Evolutionary conservation across 1,140 invertebrate species (phyloP).

Genomic region (Drosophila hydei): DNA sequence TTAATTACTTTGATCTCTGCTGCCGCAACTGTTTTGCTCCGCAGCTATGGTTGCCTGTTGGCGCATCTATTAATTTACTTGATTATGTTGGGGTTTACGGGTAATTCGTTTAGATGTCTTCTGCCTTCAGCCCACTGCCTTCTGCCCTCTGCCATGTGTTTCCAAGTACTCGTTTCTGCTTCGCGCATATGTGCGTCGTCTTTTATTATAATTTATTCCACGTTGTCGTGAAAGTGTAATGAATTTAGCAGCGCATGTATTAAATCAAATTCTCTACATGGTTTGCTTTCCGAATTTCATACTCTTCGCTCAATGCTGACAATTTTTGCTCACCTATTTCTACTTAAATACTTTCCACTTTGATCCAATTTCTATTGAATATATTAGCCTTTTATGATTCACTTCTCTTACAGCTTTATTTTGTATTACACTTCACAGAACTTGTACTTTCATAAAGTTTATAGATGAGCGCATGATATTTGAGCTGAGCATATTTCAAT

Average conservation of each 20-base stretch:
- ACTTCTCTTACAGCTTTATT: neutral
- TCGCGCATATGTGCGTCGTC: constrained; percentile 16
- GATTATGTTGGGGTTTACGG: constrained; percentile 74
- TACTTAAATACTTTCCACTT: neutral
- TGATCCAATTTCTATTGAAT: neutral
- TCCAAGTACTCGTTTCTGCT: neutral
- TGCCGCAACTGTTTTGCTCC: constrained; percentile 39
- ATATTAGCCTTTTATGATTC: neutral
- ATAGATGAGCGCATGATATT: too few relatives aligned
- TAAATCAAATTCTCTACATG: constrained; percentile 28
- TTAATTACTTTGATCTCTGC: constrained; percentile 80
- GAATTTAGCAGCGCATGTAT: constrained; percentile 59
- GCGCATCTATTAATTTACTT: constrained; percentile 77
- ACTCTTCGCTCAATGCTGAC: neutral
- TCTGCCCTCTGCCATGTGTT: constrained; percentile 3
- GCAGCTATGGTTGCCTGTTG: constrained; percentile 38
- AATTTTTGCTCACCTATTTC: neutral
- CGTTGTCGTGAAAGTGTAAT: constrained; percentile 71
- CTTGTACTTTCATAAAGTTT: too few relatives aligned
- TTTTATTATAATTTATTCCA: constrained; percentile 72
- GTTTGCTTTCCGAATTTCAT: neutral
- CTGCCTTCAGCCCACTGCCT: neutral
- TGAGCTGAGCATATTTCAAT: too few relatives aligned
- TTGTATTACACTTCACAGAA: too few relatives aligned
- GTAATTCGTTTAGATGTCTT: constrained; percentile 51